Conservation (phyloP, 2,888 invertebrate species). For the Acronicta leporina region DNA sequence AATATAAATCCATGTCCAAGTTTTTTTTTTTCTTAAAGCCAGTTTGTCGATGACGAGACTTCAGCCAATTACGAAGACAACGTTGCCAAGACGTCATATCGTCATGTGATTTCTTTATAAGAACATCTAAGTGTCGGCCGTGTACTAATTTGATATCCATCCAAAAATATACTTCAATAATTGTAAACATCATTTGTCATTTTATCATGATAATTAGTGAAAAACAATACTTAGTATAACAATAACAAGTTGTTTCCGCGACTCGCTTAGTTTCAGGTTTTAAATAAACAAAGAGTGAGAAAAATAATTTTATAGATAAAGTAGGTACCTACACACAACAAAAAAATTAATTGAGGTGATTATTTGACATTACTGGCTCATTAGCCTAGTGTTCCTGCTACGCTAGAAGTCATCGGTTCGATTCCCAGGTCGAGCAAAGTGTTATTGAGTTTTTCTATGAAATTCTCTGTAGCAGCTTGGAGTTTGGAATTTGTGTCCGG, state of each 20-base stretch:
- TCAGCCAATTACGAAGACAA: too few species aligned
- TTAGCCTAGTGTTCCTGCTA: too few species aligned
- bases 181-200: constrained; percentile 14
- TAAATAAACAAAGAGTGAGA: neutral
- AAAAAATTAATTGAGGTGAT: too few species aligned
- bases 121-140: constrained; percentile 26
- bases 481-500: too few species aligned
- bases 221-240: neutral
- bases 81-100: constrained; percentile 23
- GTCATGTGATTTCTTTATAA: constrained; percentile 39
- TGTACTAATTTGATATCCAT: constrained; percentile 39
- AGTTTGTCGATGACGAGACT: too few species aligned
- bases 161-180: constrained; percentile 17
- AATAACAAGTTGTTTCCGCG: constrained; percentile 1
- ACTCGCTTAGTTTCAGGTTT: neutral
- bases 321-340: neutral
- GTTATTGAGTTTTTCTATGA: too few species aligned
- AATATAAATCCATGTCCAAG: constrained; percentile 2
- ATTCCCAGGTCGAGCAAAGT: too few species aligned
- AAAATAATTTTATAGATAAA: neutral
- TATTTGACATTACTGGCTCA: too few species aligned
- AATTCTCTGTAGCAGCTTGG: too few species aligned
- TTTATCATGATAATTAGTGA: constrained; percentile 1
- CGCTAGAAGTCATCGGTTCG: too few species aligned
- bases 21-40: too few species aligned